Percentiles rank a stretch among this genome's conserved stretches.
phyloP scores from a whole-genome alignment of 2,888 invertebrate species.

The Coelopa pilipes region DNA sequence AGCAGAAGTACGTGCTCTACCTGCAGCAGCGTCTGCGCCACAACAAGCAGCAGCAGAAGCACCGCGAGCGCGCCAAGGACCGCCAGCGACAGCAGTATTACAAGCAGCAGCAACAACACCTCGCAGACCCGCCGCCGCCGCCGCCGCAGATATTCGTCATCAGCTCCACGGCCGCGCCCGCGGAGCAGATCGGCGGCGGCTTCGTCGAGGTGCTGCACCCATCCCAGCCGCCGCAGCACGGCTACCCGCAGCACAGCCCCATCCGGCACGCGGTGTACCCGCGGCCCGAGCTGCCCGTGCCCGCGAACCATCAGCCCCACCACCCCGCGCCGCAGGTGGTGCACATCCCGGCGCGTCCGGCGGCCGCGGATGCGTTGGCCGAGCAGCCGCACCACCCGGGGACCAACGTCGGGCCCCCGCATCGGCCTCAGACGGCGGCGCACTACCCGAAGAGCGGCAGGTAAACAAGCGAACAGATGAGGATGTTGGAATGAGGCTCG shows the following conservation, averaged over 20 bases:
- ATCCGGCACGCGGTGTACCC: slow-evolving; percentile 50
- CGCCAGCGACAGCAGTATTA: slow-evolving; percentile 42
- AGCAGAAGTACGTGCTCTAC: slow-evolving; percentile 64
- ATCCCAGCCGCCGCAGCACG: slow-evolving; percentile 31
- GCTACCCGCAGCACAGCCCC: slow-evolving; percentile 52
- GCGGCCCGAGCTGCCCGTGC: slow-evolving; percentile 45
- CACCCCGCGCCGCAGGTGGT: slow-evolving; percentile 53
- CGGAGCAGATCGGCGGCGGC: slow-evolving; percentile 20
- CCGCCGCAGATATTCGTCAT: slow-evolving; percentile 46
- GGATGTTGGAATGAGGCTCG: no score
- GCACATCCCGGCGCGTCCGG: slow-evolving; percentile 56
- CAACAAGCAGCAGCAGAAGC: slow-evolving; percentile 50
- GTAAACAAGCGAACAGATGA: not conserved
- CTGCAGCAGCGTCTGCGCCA: slow-evolving; percentile 62
- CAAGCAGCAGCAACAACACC: slow-evolving; percentile 37
- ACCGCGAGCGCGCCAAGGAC: slow-evolving; percentile 44
- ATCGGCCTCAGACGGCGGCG: no score
- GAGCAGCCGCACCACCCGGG: slow-evolving; percentile 45
- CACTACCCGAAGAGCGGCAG: slow-evolving; percentile 25
- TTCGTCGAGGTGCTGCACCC: slow-evolving; percentile 27
- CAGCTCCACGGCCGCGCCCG: slow-evolving; percentile 47
- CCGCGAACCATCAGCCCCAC: slow-evolving; percentile 47
- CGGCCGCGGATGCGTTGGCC: slow-evolving; percentile 53
- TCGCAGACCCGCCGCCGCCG: slow-evolving; percentile 42
- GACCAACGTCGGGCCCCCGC: no score